These are phyloP conservation scores for Ophonus ardosiacus DNA, from an alignment of 2,888 invertebrate genomes.

Conservation along the genomic window DNA sequence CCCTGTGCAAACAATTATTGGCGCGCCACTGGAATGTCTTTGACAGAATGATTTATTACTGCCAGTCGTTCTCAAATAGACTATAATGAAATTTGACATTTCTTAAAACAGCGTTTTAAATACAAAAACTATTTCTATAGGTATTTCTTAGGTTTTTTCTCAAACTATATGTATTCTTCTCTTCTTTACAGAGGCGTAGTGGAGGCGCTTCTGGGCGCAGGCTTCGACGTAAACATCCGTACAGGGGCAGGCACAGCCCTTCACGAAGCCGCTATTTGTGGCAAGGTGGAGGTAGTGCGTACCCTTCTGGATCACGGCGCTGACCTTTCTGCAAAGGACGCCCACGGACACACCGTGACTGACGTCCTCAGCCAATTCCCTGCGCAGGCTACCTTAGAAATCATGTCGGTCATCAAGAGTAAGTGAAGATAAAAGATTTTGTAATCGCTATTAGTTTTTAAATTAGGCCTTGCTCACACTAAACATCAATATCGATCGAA, in stretches of 20 bases:
- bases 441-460: no score
- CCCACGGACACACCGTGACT: slow-evolving; percentile 89
- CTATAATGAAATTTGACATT: no score
- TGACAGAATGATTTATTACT: no score
- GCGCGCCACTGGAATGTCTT: no score
- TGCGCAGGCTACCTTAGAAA: slow-evolving; percentile 92
- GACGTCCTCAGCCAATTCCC: slow-evolving; percentile 92
- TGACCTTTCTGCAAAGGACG: slow-evolving; percentile 88
- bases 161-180: neutral
- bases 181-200: slow-evolving; percentile 84
- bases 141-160: no score
- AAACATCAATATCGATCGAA: no score
- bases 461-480: no score
- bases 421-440: slow-evolving; percentile 71
- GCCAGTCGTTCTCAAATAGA: no score
- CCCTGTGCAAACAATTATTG: no score
- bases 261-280: slow-evolving; percentile 95
- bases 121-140: neutral
- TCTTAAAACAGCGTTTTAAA: no score
- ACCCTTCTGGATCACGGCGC: slow-evolving; percentile 89
- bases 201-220: slow-evolving; percentile 87
- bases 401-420: slow-evolving; percentile 91
- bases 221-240: slow-evolving; percentile 91
- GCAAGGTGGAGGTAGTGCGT: slow-evolving; percentile 92
- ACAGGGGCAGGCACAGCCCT: slow-evolving; percentile 93